Evolutionary conservation across 2,888 invertebrate genomes (phyloP).

Genomic region (Pollenia angustigena): DNA sequence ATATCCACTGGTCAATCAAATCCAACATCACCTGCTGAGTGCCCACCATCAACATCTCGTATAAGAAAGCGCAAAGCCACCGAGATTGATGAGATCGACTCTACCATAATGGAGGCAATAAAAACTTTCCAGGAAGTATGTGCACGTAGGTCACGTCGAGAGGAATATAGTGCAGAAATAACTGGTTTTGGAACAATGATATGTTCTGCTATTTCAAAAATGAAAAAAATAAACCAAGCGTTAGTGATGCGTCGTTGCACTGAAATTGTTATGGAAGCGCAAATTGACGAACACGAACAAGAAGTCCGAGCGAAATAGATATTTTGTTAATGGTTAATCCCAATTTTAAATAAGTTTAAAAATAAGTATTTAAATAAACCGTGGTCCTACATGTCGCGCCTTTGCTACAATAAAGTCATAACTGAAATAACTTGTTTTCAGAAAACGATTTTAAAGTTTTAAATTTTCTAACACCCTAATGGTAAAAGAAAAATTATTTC

Average conservation of each 20-base stretch:
- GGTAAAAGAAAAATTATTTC: too few relatives aligned
- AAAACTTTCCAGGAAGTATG: conserved; percentile 32
- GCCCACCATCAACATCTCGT: too few relatives aligned
- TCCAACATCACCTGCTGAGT: too few relatives aligned
- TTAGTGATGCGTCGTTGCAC: conserved; percentile 36
- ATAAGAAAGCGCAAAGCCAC: not conserved
- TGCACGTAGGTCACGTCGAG: conserved; percentile 4
- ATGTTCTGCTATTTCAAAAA: not conserved
- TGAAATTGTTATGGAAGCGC: conserved; percentile 30
- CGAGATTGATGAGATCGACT: conserved; percentile 5
- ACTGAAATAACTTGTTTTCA: too few relatives aligned
- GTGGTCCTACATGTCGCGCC: too few relatives aligned
- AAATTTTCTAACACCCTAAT: too few relatives aligned
- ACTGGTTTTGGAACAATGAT: conserved; percentile 21
- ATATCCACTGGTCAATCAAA: too few relatives aligned
- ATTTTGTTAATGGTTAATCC: not conserved
- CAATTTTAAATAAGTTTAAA: not conserved
- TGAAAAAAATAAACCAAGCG: not conserved
- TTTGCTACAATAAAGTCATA: too few relatives aligned
- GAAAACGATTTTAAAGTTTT: too few relatives aligned
- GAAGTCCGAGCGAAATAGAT: not conserved
- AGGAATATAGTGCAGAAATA: conserved; percentile 30
- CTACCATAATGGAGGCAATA: conserved; percentile 8
- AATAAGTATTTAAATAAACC: not conserved
- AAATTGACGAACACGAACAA: conserved; percentile 5